Evolutionary conservation across 1,140 invertebrate genomes (phyloP).

Genomic region (Mactra quadrangularis): DNA sequence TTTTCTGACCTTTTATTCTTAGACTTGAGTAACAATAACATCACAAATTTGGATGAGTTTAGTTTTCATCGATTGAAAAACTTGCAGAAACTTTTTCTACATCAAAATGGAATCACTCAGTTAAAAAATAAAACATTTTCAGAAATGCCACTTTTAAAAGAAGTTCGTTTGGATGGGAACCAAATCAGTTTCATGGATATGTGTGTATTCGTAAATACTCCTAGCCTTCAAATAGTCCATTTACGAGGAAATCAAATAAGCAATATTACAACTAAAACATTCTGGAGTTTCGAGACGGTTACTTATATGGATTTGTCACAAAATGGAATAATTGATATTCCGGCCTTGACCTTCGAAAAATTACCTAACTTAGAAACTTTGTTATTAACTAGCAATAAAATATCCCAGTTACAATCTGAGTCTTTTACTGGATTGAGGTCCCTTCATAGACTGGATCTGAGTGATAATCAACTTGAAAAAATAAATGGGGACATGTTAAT

Average conservation of each 20-base stretch:
- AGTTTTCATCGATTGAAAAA: conserved; percentile 55
- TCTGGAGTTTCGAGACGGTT: conserved; percentile 65
- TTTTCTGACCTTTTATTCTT: conserved; percentile 44
- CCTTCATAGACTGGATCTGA: conserved; percentile 44
- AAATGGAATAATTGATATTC: conserved; percentile 69
- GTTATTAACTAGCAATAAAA: conserved; percentile 23
- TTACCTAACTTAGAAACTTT: conserved; percentile 32
- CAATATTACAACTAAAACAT: conserved; percentile 55
- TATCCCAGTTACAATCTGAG: background rate
- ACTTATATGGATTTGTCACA: conserved; percentile 70
- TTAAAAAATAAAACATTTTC: conserved; percentile 58
- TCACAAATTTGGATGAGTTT: conserved; percentile 37
- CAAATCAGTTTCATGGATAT: conserved; percentile 68
- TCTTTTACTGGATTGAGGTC: conserved; percentile 37
- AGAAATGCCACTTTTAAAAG: conserved; percentile 47
- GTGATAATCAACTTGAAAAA: conserved; percentile 43
- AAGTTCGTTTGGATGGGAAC: conserved; percentile 61
- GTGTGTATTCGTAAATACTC: conserved; percentile 55
- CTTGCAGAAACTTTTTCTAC: conserved; percentile 61
- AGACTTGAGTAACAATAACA: conserved; percentile 57
- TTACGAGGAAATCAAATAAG: conserved; percentile 72
- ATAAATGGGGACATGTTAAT: conserved; percentile 38
- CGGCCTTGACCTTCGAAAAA: conserved; percentile 44
- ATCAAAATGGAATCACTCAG: conserved; percentile 55
- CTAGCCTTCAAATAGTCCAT: conserved; percentile 72